Percentiles rank a stretch among this genome's conserved stretches.
phyloP scores from a whole-genome alignment of 2,797 vertebrate species.

The Lepilemur septentrionalis region DNA sequence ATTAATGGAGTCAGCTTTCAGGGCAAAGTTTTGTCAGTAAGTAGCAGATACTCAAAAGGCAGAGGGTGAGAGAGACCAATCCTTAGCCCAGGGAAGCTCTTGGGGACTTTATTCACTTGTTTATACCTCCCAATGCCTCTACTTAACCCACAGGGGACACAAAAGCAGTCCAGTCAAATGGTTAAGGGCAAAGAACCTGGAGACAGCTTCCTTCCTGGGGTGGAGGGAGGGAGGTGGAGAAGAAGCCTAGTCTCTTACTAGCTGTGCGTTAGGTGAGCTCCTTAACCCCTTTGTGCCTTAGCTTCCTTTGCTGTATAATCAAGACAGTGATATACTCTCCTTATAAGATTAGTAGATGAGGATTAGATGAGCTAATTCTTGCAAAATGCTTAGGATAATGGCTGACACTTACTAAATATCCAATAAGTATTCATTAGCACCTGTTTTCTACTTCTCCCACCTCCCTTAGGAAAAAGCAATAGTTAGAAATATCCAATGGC shows the following conservation, averaged over 20 bases:
- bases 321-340: not conserved
- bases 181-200: not conserved
- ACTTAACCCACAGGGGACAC: not conserved
- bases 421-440: not conserved
- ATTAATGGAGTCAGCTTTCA: not conserved
- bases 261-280: not conserved
- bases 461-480: not conserved
- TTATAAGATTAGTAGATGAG: not conserved
- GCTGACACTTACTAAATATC: not conserved
- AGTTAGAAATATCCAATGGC: not conserved
- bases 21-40: not conserved
- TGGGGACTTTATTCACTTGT: not conserved
- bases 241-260: not conserved
- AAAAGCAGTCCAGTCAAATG: not conserved
- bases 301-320: not conserved
- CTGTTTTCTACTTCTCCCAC: not conserved
- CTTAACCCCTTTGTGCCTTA: not conserved
- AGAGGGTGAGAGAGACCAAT: not conserved
- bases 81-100: not conserved
- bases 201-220: not conserved
- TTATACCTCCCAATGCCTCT: not conserved
- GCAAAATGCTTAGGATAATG: slow-evolving; percentile 9
- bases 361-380: not conserved
- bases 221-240: no score
- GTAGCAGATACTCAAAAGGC: not conserved